phyloP scores from a whole-genome alignment of 2,797 vertebrate species.

The Pantherophis alleghaniensis region DNA sequence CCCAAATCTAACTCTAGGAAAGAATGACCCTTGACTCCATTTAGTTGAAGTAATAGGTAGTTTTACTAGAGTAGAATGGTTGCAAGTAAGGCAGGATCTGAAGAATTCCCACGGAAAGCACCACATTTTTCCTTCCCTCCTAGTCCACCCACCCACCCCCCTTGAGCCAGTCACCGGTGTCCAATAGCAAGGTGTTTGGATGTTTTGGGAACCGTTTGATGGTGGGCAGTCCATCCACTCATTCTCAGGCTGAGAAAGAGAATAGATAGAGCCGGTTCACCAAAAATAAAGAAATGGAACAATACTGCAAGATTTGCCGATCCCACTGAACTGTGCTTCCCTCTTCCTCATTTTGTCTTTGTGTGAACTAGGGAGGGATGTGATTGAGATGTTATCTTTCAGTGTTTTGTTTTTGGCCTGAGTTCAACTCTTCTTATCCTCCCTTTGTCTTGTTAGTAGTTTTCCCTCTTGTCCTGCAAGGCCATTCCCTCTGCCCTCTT shows the following conservation, averaged over 20 bases:
- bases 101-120: not conserved
- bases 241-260: not conserved
- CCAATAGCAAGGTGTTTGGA: not conserved
- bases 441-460: not conserved
- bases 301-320: not conserved
- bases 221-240: not conserved
- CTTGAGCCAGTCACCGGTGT: not conserved
- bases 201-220: not conserved
- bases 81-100: not conserved
- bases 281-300: not conserved
- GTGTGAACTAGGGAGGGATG: not conserved
- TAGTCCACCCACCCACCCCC: accelerated
- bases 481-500: not conserved
- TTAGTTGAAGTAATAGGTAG: not conserved
- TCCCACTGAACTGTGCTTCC: not conserved
- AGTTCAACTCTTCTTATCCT: not conserved
- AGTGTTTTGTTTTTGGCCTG: not conserved
- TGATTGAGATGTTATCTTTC: not conserved
- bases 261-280: not conserved
- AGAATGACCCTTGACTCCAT: not conserved
- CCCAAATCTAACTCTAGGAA: not conserved
- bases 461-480: not conserved
- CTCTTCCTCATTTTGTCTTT: not conserved
- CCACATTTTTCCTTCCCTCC: not conserved
- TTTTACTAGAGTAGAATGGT: not conserved